Conservation (phyloP, 2,888 invertebrate species). For the Pristionchus fissidentatus region DNA sequence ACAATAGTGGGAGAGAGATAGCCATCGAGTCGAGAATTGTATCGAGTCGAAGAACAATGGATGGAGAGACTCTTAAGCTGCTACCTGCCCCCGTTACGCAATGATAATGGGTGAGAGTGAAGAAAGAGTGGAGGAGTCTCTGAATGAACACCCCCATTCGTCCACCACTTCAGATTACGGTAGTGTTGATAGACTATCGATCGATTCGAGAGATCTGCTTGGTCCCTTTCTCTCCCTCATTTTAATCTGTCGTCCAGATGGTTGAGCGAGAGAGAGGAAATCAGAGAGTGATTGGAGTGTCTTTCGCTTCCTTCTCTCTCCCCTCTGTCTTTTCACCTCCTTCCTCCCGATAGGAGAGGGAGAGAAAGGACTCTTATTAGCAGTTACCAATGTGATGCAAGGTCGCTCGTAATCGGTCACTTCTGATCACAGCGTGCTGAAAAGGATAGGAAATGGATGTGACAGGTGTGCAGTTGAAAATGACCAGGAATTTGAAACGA, state of each 20-base stretch:
- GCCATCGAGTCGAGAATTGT: neutral
- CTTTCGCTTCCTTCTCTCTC: conserved; percentile 19
- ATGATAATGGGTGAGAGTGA: conserved; percentile 46
- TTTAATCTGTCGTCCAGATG: neutral
- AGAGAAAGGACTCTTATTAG: neutral
- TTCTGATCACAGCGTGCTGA: conserved; percentile 6
- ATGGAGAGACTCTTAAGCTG: conserved; percentile 13
- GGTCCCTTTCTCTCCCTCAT: conserved; percentile 12
- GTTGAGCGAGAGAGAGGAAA: conserved; percentile 21
- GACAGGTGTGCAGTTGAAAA: neutral
- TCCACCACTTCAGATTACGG: no score
- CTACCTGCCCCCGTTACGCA: conserved; percentile 1
- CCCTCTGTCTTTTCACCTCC: neutral
- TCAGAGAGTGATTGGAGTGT: conserved; percentile 41
- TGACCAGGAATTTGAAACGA: conserved; percentile 12
- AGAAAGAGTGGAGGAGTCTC: neutral
- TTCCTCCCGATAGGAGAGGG: neutral
- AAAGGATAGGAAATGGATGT: conserved; percentile 39
- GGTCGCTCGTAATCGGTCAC: neutral
- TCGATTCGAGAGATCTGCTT: no score
- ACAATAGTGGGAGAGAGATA: conserved; percentile 23
- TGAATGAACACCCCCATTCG: neutral
- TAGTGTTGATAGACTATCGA: neutral
- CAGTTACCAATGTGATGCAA: conserved; percentile 28
- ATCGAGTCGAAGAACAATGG: neutral